A percentile compares a stretch with the other conserved stretches of the same genome.
Conservation (phyloP, 2,797 vertebrate genomes). For the Protosalanx chinensis region DNA sequence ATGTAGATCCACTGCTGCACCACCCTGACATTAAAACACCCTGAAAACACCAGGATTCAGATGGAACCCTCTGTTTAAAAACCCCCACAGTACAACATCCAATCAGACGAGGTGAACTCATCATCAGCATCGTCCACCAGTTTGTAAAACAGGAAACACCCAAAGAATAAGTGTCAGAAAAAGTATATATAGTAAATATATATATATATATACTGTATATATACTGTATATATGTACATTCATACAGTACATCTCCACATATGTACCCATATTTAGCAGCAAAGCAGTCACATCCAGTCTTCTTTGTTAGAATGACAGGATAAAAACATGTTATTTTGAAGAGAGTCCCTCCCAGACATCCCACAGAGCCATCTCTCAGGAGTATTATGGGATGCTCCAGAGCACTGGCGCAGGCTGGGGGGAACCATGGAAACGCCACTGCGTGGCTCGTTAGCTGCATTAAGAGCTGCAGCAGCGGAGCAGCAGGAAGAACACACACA, state of each 20-base stretch:
- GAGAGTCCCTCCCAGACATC: constrained; percentile 55
- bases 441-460: constrained; percentile 43
- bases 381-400: constrained; percentile 68
- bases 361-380: constrained; percentile 60
- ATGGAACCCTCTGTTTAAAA: constrained; percentile 13
- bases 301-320: background rate
- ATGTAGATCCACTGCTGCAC: background rate
- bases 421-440: constrained; percentile 77
- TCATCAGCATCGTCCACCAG: constrained; percentile 47
- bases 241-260: too few species aligned
- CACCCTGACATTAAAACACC: background rate
- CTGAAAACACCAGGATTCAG: background rate
- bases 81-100: constrained; percentile 25
- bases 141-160: constrained; percentile 53
- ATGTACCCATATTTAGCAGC: background rate
- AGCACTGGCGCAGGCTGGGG: constrained; percentile 54
- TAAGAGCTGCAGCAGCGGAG: constrained; percentile 32
- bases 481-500: constrained; percentile 29
- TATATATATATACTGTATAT: too few species aligned
- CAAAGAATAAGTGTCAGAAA: constrained; percentile 38
- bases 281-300: too few species aligned
- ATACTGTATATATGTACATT: too few species aligned
- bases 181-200: background rate
- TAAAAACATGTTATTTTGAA: constrained; percentile 33
- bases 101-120: constrained; percentile 51